phyloP scores from a whole-genome alignment of 2,888 invertebrate genomes.

The Oithona nana region DNA sequence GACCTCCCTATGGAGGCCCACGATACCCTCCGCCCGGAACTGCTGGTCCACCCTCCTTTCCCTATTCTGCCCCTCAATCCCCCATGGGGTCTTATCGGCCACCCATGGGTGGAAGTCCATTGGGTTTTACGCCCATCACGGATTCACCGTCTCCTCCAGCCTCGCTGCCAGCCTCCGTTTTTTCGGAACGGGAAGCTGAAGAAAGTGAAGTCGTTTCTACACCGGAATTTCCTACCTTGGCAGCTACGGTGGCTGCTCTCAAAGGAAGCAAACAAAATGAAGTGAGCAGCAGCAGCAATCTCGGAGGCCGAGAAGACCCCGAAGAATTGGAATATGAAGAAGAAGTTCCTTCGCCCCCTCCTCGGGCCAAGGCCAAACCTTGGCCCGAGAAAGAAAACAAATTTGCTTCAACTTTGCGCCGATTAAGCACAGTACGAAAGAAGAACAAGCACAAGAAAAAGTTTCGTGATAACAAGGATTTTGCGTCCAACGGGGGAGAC shows the following conservation, averaged over 20 bases:
- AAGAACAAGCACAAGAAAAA: slow-evolving; percentile 1
- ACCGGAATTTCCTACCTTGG: neutral
- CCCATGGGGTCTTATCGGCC: neutral
- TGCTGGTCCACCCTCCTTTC: neutral
- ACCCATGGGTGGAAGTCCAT: neutral
- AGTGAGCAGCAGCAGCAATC: neutral
- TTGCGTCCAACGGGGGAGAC: neutral
- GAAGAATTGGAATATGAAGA: neutral
- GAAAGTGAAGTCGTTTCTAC: neutral
- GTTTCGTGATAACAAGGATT: neutral
- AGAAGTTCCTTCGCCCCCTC: neutral
- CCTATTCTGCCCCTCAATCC: neutral
- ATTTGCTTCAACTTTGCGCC: slow-evolving; percentile 8
- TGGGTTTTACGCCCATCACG: neutral
- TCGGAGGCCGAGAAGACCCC: neutral
- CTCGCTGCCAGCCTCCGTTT: neutral
- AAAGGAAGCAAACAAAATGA: no score
- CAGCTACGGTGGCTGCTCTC: no score
- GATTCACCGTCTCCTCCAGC: neutral
- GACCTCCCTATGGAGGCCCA: neutral
- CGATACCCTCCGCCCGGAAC: neutral
- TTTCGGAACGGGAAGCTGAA: neutral
- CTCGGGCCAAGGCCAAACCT: neutral
- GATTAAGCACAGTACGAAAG: slow-evolving; percentile 7
- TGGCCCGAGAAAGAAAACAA: slow-evolving; percentile 8